Evolutionary conservation across 2,113 vertebrate genomes (phyloP), one percentile per base, ranked within the genome.

Genomic region (Dendropsophus ebraccatus): DNA sequence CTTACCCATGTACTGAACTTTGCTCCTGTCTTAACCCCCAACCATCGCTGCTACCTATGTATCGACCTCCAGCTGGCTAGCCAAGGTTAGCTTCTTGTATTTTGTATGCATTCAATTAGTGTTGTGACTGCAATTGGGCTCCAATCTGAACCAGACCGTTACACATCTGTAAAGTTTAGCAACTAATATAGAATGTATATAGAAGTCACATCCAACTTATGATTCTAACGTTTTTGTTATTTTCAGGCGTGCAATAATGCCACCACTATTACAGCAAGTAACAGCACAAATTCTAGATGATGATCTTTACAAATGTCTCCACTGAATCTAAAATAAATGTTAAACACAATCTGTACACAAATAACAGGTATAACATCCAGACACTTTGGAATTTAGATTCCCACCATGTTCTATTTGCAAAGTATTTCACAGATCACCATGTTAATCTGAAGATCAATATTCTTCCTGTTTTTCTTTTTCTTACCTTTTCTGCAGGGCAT

Each of bases 241-340:
- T 80, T 62, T 25, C 23, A 45, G 21, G 21, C 1, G 12, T 9
- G 19, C 62, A 37, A 60, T 62, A 25, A 62, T 62, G 35, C 13
- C 54, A 62, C 76, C 30, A n/a, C 23, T 41, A 58, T 37, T n/a
- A n/a, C 32, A 79, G 21, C 5, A 10, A 41, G 3, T 13, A 6
- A 6, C 23, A 62, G 76, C 52, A 41, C 30, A 79, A n/a, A 79
- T 60, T 80, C 56, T 62, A 81, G 35, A 69, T 67, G 37, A 45
- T 81, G 79, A 81, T 81, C 58, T 81, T 81, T 67, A 28, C 50
- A 81, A 50, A 81, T 47, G 78, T 81, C 78, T 81, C 78, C 8
- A 47, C 41, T 81, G 58, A 81, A 50, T 81, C 23, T n/a, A 80
- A 80, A n/a, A 60, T 80, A 62, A 83, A 83, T 83, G 49, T 56